Conservation (phyloP, 2,113 vertebrate genomes). For the Capra hircus region DNA sequence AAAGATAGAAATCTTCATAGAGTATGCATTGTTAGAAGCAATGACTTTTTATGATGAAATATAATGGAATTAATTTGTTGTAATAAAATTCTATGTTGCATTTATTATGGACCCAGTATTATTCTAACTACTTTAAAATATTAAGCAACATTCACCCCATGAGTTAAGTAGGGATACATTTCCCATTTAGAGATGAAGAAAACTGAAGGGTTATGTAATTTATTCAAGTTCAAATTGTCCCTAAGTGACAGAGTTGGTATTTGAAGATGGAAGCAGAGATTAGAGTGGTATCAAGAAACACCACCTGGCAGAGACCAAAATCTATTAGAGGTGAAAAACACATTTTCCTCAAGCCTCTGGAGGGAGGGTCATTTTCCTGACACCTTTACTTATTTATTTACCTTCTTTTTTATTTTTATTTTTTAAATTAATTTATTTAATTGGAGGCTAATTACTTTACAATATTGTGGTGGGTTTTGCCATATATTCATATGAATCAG, state of each 20-base stretch:
- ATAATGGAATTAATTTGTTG: not conserved
- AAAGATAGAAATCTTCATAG: not conserved
- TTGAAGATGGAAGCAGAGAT: not conserved
- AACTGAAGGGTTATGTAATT: not conserved
- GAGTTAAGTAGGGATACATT: not conserved
- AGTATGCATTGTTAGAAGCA: not conserved
- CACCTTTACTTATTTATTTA: not conserved
- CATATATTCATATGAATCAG: not conserved
- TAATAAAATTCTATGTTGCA: not conserved
- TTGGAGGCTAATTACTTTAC: not conserved
- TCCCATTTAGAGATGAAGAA: not conserved
- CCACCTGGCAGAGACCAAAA: fast-evolving
- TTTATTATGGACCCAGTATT: not conserved
- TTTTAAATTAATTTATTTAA: not conserved
- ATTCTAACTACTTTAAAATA: not conserved
- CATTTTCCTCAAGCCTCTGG: not conserved
- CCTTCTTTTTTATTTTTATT: not conserved
- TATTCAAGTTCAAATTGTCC: not conserved
- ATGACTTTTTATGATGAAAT: not conserved
- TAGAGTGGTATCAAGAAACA: not conserved
- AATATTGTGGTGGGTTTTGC: not conserved
- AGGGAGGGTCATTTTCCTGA: not conserved
- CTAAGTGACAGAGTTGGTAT: not conserved
- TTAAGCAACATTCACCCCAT: not conserved
- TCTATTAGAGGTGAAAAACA: not conserved